Percentiles rank a stretch among this genome's conserved stretches.
Conservation (phyloP, 2,113 vertebrate genomes). For the Siniperca knerii region DNA sequence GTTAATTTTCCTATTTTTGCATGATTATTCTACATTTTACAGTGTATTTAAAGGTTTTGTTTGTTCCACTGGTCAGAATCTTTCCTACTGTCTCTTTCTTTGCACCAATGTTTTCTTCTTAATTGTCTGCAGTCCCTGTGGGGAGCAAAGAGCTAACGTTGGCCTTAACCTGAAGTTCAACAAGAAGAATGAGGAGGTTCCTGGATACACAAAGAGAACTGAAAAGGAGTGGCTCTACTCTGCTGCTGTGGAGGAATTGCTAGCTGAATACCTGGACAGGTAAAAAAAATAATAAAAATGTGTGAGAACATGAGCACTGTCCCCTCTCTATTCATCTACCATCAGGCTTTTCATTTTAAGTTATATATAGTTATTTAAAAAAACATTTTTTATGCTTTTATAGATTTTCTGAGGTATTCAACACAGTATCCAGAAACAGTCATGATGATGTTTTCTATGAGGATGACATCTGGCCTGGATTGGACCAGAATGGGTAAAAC, state of each 20-base stretch:
- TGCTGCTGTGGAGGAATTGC: conserved; percentile 91
- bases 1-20: not conserved
- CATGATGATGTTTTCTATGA: conserved; percentile 98
- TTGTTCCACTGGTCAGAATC: too few species aligned
- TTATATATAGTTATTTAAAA: not conserved
- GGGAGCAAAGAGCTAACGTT: conserved; percentile 95
- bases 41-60: too few species aligned
- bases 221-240: conserved; percentile 99
- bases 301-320: not conserved
- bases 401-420: conserved; percentile 95
- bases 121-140: conserved; percentile 89
- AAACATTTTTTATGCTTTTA: not conserved
- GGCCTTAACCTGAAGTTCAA: conserved; percentile 98
- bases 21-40: not conserved
- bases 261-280: conserved; percentile 96
- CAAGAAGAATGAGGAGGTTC: conserved; percentile 99
- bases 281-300: conserved; percentile 45
- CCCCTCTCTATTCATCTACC: not conserved
- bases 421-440: conserved; percentile 90
- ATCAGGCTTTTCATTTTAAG: not conserved
- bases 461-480: conserved; percentile 96
- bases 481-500: conserved; percentile 92
- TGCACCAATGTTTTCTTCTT: not conserved
- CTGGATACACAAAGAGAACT: conserved; percentile 96
- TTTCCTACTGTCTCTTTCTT: too few species aligned